Conservation (phyloP, 2,113 vertebrate genomes). For the Saccopteryx leptura region DNA sequence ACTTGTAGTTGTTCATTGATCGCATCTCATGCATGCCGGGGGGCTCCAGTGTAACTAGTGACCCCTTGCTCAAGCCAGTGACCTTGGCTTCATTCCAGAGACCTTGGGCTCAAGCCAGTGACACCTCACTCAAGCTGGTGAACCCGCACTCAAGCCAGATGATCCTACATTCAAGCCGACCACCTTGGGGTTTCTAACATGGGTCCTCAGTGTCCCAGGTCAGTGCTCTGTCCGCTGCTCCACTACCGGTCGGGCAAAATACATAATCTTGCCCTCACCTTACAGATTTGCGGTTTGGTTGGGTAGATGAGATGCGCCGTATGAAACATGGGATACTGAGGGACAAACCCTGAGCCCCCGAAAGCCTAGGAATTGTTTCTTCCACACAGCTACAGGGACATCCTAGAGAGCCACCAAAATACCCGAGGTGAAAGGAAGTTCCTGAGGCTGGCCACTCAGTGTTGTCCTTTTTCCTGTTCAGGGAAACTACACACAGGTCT, state of each 20-base stretch:
- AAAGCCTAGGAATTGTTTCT: background rate
- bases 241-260: background rate
- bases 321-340: background rate
- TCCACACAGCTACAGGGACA: background rate
- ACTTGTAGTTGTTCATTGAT: too few species aligned
- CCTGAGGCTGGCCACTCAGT: background rate
- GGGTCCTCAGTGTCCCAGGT: too few species aligned
- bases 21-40: too few species aligned
- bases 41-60: too few species aligned
- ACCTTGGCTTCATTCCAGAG: too few species aligned
- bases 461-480: background rate
- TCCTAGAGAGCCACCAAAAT: background rate
- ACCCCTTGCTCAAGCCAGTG: too few species aligned
- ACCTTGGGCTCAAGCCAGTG: too few species aligned
- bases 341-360: background rate
- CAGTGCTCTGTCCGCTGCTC: too few species aligned
- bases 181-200: too few species aligned
- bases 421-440: background rate
- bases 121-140: too few species aligned
- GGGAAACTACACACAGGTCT: background rate
- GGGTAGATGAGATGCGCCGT: background rate
- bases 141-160: too few species aligned
- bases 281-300: background rate
- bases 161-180: too few species aligned
- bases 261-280: background rate